Conservation (phyloP, 2,797 vertebrate genomes). For the Pteronotus mesoamericanus region DNA sequence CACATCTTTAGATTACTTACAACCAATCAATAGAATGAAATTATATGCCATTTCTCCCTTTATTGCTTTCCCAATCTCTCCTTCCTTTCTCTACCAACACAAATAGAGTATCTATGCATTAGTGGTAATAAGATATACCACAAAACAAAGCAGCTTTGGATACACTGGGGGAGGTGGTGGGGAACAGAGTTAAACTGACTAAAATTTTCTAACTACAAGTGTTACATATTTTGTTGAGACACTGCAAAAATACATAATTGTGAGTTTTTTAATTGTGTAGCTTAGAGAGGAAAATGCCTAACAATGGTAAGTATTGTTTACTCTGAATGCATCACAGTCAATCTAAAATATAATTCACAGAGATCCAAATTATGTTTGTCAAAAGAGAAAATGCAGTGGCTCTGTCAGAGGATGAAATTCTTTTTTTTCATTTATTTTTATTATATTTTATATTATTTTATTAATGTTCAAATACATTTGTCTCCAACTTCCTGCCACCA, state of each 20-base stretch:
- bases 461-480: too few relatives aligned
- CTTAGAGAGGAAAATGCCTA: neutral
- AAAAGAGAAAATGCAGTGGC: conserved; percentile 1
- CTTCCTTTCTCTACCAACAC: neutral
- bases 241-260: neutral
- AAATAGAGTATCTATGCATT: neutral
- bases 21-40: neutral
- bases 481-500: too few relatives aligned
- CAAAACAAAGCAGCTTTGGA: neutral
- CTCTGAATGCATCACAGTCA: neutral
- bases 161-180: neutral
- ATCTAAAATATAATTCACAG: neutral
- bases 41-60: neutral
- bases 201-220: neutral
- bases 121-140: neutral
- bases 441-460: too few relatives aligned
- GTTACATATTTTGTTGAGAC: neutral
- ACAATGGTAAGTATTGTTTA: neutral
- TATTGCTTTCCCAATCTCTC: neutral
- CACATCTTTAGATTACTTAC: neutral
- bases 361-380: conserved; percentile 19
- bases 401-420: conserved; percentile 9
- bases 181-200: neutral
- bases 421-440: too few relatives aligned
- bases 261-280: neutral